phyloP scores from a whole-genome alignment of 1,140 invertebrate genomes.

The Sesamia nonagrioides region DNA sequence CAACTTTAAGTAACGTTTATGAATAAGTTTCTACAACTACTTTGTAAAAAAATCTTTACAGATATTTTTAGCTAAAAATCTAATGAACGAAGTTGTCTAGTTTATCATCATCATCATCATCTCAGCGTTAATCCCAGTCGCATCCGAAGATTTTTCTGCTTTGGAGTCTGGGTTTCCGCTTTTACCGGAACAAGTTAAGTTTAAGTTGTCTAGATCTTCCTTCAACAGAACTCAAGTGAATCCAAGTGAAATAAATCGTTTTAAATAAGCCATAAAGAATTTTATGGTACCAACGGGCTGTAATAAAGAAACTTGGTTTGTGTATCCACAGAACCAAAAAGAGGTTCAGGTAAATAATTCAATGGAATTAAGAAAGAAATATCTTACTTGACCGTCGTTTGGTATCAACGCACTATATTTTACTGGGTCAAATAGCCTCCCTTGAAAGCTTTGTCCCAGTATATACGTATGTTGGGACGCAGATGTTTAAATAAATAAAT shows the following conservation, averaged over 20 bases:
- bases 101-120: too few relatives aligned
- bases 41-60: too few relatives aligned
- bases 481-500: constrained; percentile 28
- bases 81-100: too few relatives aligned
- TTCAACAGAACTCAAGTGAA: neutral
- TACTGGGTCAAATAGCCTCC: constrained; percentile 22
- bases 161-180: too few relatives aligned
- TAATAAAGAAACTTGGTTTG: constrained; percentile 30
- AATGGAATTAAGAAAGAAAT: constrained; percentile 39
- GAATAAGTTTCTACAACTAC: too few relatives aligned
- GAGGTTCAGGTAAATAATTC: constrained; percentile 32
- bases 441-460: constrained; percentile 9
- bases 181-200: too few relatives aligned
- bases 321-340: constrained; percentile 19
- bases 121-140: too few relatives aligned
- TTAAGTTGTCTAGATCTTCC: neutral
- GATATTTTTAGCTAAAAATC: too few relatives aligned
- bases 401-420: constrained; percentile 29
- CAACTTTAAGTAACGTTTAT: too few relatives aligned
- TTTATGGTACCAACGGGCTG: constrained; percentile 27
- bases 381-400: constrained; percentile 36
- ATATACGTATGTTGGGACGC: neutral
- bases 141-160: too few relatives aligned
- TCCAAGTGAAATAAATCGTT: neutral
- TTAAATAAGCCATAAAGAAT: constrained; percentile 14